Percentiles rank a stretch among this genome's conserved stretches.
Evolutionary conservation across 2,888 invertebrate species (phyloP).

Genomic region (Hypomecis atomaria): DNA sequence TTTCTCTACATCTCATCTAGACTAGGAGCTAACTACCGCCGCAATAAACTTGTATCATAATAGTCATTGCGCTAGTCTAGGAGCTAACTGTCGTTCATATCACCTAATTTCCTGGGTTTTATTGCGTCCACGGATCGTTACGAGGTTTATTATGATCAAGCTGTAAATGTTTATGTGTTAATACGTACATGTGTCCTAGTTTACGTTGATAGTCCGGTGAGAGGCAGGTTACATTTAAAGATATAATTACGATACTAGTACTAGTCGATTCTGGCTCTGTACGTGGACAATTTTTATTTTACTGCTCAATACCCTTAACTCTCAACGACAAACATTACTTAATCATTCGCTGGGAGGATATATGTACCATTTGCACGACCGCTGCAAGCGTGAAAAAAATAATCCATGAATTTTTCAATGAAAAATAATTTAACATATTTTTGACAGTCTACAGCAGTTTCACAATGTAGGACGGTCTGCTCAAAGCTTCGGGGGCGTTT

Average conservation of each 20-base stretch:
- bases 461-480: too few species aligned
- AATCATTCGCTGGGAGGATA: too few species aligned
- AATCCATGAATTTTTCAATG: too few species aligned
- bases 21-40: conserved; percentile 5
- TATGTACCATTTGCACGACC: too few species aligned
- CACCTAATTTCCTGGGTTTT: conserved; percentile 11
- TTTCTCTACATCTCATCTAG: conserved; percentile 4
- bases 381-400: too few species aligned
- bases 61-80: conserved; percentile 10
- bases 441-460: too few species aligned
- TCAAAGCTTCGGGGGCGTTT: too few species aligned
- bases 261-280: too few species aligned
- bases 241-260: neutral
- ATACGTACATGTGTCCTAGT: conserved; percentile 2
- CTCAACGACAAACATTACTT: too few species aligned
- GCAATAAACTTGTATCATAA: conserved; percentile 6
- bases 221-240: conserved; percentile 6
- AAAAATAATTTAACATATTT: too few species aligned
- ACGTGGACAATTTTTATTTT: too few species aligned
- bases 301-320: too few species aligned
- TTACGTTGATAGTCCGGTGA: conserved; percentile 1
- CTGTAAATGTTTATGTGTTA: conserved; percentile 12
- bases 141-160: conserved; percentile 3
- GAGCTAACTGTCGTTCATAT: conserved; percentile 5
- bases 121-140: conserved; percentile 9